Conservation (phyloP, 2,888 invertebrate species). For the Carcina quercana region DNA sequence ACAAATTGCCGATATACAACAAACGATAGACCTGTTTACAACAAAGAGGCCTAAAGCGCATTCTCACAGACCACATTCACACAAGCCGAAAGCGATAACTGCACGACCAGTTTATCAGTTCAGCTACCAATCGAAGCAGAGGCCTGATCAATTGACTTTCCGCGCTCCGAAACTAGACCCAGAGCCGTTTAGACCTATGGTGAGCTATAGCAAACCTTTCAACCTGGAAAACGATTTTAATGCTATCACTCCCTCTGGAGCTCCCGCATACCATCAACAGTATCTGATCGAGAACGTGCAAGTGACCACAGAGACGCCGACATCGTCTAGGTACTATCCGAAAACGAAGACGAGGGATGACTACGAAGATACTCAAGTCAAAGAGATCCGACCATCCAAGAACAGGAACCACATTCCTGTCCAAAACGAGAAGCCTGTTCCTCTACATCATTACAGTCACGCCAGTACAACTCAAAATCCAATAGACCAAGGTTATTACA, state of each 20-base stretch:
- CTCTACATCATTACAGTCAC: conserved; percentile 38
- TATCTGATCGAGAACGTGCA: conserved; percentile 61
- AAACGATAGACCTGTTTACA: conserved; percentile 78
- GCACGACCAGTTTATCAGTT: conserved; percentile 81
- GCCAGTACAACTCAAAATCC: conserved; percentile 72
- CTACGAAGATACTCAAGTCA: conserved; percentile 48
- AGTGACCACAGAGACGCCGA: conserved; percentile 68
- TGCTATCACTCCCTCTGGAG: conserved; percentile 52
- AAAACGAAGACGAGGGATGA: conserved; percentile 62
- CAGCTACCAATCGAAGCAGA: conserved; percentile 77
- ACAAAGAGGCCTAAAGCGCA: conserved; percentile 71
- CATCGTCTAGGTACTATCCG: conserved; percentile 64
- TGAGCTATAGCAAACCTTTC: conserved; percentile 71
- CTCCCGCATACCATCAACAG: conserved; percentile 55
- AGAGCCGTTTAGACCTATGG: conserved; percentile 78
- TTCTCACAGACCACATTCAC: conserved; percentile 45
- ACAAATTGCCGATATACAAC: conserved; percentile 78
- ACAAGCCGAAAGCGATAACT: conserved; percentile 66
- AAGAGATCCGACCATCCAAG: conserved; percentile 40
- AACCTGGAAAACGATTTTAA: conserved; percentile 60
- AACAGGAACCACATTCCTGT: conserved; percentile 48
- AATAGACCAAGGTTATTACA: conserved; percentile 77
- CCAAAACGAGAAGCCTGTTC: conserved; percentile 47
- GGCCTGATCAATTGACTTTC: conserved; percentile 61
- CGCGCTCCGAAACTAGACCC: conserved; percentile 71